Base-by-base conservation (phyloP, 2,888 invertebrate genomes). In the Cheilosia grossa region DNA sequence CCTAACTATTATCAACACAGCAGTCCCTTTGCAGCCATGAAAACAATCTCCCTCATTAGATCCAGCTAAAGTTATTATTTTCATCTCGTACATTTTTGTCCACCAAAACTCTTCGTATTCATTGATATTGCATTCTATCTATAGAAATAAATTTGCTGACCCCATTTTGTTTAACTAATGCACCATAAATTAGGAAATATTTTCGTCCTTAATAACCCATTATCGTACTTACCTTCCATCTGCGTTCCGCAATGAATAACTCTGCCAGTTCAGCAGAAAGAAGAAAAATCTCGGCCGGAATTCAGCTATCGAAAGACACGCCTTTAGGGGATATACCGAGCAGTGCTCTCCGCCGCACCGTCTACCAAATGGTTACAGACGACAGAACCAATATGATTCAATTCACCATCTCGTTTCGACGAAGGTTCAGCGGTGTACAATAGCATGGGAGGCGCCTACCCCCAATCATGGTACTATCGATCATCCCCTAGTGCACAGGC, bases 381-480 rank as follows among this genome's bases (percentile, higher is more conserved):
- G 54, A 81, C 75, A 72, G 70, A 49, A 66, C 81, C 85, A 85
- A 85, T 85, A 70, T 81, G 81, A 85, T 77, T 81, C 85, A 85
- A 85, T 85, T 85, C 70, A 58, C 63, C 56, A 82, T 49, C 78
- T 51, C 63, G 51, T 61, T 69, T 59, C 82, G 58, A 59, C 53
- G 10, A 13, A 37, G 77, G 66, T 51, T 19, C 58, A 69, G 72
- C 6, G 53, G 42, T 37, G 64, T 51, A 59, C 42, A 24, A 24
- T 17, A 24, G 40, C 3, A 19, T 27, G 17, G 42, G 17, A 53
- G 10, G 53, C 30, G 66, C 37, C 64, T 21, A 44, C 15, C 21
- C 37, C 49, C 51, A 81, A 81, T 85, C 85, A 85, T 77, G 81
- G 67, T 66, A 75, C 81, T 72, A 85, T 85, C 85, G 85, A 85